These are phyloP conservation scores for Chrosomus eos DNA, from an alignment of 2,797 vertebrate genomes.

Conservation along the genomic window DNA sequence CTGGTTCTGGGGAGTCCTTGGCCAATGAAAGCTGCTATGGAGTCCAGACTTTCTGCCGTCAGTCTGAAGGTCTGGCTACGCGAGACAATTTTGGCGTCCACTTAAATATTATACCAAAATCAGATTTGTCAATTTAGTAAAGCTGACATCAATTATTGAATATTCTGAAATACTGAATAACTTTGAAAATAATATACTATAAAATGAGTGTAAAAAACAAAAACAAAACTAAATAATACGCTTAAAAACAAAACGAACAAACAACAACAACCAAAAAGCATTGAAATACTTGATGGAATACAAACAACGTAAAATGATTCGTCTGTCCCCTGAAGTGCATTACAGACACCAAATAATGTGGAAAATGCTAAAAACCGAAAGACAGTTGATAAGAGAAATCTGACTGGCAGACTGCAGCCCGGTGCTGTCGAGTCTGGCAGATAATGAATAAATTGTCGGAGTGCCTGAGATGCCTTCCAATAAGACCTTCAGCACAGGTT, in stretches of 20 bases:
- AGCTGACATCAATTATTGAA: not conserved
- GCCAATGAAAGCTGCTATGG: not conserved
- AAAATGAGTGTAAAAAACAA: not conserved
- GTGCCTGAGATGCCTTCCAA: slow-evolving; percentile 55
- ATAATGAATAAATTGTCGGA: slow-evolving; percentile 54
- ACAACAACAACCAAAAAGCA: not conserved
- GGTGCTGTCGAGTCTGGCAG: slow-evolving; percentile 51
- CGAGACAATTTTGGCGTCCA: not conserved
- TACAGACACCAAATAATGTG: slow-evolving; percentile 47
- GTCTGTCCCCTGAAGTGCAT: slow-evolving; percentile 31
- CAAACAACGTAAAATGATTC: slow-evolving; percentile 30
- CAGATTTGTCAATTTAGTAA: too few relatives aligned
- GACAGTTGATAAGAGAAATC: slow-evolving; percentile 52
- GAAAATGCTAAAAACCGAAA: slow-evolving; percentile 50
- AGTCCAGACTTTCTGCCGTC: not conserved
- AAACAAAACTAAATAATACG: not conserved
- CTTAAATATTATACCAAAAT: not conserved
- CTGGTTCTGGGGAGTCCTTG: not conserved
- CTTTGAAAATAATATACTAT: too few relatives aligned
- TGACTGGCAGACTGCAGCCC: slow-evolving; percentile 42
- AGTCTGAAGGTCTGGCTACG: not conserved
- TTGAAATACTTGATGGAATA: slow-evolving; percentile 28
- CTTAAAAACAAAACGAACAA: not conserved
- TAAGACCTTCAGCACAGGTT: slow-evolving; percentile 56
- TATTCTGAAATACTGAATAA: not conserved